Evolutionary conservation across 2,888 invertebrate species (phyloP).

Genomic region (Cryptocephalus primarius): DNA sequence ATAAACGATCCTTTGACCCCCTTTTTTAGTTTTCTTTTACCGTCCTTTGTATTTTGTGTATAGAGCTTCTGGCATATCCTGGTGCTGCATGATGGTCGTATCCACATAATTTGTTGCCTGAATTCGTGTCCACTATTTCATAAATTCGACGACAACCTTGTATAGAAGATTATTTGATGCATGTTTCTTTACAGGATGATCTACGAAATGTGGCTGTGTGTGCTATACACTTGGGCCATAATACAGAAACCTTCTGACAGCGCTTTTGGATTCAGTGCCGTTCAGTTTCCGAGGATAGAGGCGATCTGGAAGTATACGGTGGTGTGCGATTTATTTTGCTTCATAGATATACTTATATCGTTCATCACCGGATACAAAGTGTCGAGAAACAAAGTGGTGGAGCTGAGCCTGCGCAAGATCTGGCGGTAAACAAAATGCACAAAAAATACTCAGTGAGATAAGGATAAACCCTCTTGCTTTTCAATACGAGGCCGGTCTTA

Average conservation of each 20-base stretch:
- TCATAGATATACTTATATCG: conserved; percentile 1
- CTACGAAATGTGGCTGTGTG: conserved; percentile 4
- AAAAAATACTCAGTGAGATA: too few species aligned
- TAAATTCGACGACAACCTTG: too few species aligned
- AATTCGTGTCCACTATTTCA: too few species aligned
- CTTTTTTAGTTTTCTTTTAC: too few species aligned
- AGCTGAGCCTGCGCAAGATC: conserved; percentile 3
- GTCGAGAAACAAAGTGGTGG: conserved; percentile 1
- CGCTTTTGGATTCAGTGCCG: background rate
- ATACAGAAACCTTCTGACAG: conserved; percentile 4
- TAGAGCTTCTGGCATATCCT: too few species aligned
- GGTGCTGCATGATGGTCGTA: too few species aligned
- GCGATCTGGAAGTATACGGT: background rate
- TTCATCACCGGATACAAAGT: conserved; percentile 6
- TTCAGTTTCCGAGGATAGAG: background rate
- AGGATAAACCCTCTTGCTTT: too few species aligned
- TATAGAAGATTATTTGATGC: too few species aligned
- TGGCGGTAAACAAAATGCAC: background rate
- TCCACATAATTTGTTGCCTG: too few species aligned
- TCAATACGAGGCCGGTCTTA: too few species aligned
- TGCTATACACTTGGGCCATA: conserved; percentile 2
- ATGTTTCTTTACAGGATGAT: conserved; percentile 1
- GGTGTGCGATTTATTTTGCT: conserved; percentile 2
- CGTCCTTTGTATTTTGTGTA: too few species aligned
- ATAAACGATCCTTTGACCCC: too few species aligned